Base-by-base conservation (phyloP, 2,113 vertebrate species). In the Percina caprodes region DNA sequence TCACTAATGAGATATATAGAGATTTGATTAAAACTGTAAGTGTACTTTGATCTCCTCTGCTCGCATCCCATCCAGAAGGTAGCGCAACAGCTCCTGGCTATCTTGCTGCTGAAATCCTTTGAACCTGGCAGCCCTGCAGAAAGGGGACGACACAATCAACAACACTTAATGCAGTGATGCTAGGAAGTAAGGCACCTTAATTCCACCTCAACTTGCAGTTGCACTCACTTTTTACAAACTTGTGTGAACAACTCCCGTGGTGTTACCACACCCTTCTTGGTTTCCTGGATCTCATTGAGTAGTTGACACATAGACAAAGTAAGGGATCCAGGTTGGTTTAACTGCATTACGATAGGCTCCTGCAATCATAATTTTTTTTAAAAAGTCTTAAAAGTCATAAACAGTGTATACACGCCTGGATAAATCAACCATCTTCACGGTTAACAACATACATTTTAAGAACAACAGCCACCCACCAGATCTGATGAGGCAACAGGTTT, bases 91-190 rank as follows among this genome's bases (percentile, higher is more conserved):
- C 88, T 99, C 98, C 89, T 99, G 98, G 88, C 98, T 99, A 85
- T 99, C 98, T 80, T 99, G 98, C 91, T 99, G 97, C 91, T 99
- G 98, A 79, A 96, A 99, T n/a, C 98, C 97, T 95, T 96, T 98
- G 90, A 99, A 99, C 33, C 98, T 94, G 86, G 95, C 89, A 70
- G 98, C 97, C 94, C 98, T 99, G 85, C 46, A 86, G 60, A 12
- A 49, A 86, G 8, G 0, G 61, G 6, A 78, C 1, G 5, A 74
- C 30, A 74, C 69, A 59, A 61, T 58, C 1, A 73, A 42, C 9
- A 15, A 70, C 7, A 16, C 3, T 67, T 19, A 55, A 72, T 18
- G 9, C 11, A 66, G 1, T 2, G 11, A 30, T 30, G 18, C 21
- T 15, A 26, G 30, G 19, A 58, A 5, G 4, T 7, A 49, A 35